Evolutionary conservation across 2,113 vertebrate genomes (phyloP).

Genomic region (Misgurnus anguillicaudatus): DNA sequence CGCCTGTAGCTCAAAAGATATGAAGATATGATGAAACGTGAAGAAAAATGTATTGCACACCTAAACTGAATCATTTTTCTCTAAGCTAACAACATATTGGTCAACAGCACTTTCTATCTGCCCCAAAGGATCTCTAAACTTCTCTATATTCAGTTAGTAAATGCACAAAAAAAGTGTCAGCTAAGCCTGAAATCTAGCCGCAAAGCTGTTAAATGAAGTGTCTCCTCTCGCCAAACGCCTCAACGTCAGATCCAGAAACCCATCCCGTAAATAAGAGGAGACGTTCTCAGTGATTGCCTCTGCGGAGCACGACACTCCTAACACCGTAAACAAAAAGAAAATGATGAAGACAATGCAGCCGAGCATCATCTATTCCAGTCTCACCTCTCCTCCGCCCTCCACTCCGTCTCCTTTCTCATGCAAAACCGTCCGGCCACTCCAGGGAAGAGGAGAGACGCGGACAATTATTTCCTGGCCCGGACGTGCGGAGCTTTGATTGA

Average conservation of each 20-base stretch:
- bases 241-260: not conserved
- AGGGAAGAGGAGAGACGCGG: conserved; percentile 61
- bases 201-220: not conserved
- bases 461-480: conserved; percentile 71
- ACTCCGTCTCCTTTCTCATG: conserved; percentile 72
- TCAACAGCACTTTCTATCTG: no score
- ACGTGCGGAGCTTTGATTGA: conserved; percentile 71
- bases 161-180: not conserved
- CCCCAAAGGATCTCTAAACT: not conserved
- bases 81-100: no score
- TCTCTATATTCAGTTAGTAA: not conserved
- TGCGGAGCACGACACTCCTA: conserved; percentile 46
- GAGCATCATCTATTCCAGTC: conserved; percentile 66
- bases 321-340: conserved; percentile 61
- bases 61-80: no score
- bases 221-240: not conserved
- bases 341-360: conserved; percentile 67
- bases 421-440: conserved; percentile 60
- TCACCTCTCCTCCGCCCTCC: conserved; percentile 59
- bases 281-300: conserved; percentile 55
- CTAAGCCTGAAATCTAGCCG: conserved; percentile 13
- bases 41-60: no score
- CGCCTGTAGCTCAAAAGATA: no score
- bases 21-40: no score
- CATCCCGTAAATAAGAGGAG: conserved; percentile 18